A percentile compares a stretch with the other conserved stretches of the same genome.
These are phyloP conservation scores for Plagodis pulveraria DNA, from an alignment of 2,888 invertebrate genomes.

Conservation along the genomic window DNA sequence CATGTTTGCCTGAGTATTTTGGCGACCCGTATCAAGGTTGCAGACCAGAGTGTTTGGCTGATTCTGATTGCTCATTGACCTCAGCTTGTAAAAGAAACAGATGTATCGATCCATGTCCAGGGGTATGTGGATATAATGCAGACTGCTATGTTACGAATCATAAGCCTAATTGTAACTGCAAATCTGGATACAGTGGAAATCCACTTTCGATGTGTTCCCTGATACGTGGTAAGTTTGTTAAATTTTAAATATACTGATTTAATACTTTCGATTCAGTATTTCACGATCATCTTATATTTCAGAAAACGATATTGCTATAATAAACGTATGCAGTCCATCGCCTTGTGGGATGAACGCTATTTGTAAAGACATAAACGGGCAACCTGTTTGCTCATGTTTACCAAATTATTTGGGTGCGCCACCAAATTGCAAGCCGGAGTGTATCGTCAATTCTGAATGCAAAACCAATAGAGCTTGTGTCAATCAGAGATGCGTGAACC, in stretches of 20 bases:
- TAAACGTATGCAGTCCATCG: slow-evolving; percentile 89
- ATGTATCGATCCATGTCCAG: slow-evolving; percentile 88
- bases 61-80: slow-evolving; percentile 87
- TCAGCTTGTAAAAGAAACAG: slow-evolving; percentile 87
- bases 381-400: slow-evolving; percentile 90
- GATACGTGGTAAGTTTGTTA: slow-evolving; percentile 60
- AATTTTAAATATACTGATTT: not conserved
- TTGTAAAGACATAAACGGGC: slow-evolving; percentile 89
- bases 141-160: slow-evolving; percentile 88
- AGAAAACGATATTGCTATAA: slow-evolving; percentile 61
- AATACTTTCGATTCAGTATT: not conserved
- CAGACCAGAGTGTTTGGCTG: slow-evolving; percentile 87
- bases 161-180: slow-evolving; percentile 86
- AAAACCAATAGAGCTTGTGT: slow-evolving; percentile 87
- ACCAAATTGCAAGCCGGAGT: slow-evolving; percentile 87
- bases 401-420: slow-evolving; percentile 88
- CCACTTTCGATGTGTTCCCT: slow-evolving; percentile 83
- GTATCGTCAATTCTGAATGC: slow-evolving; percentile 88
- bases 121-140: slow-evolving; percentile 88
- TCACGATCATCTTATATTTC: slow-evolving; percentile 40
- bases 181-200: slow-evolving; percentile 87
- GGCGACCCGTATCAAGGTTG: slow-evolving; percentile 92
- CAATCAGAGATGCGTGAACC: slow-evolving; percentile 88
- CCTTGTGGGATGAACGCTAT: slow-evolving; percentile 90
- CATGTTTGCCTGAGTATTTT: slow-evolving; percentile 88